phyloP scores from a whole-genome alignment of 2,113 vertebrate genomes.

The Rhinolophus ferrumequinum region DNA sequence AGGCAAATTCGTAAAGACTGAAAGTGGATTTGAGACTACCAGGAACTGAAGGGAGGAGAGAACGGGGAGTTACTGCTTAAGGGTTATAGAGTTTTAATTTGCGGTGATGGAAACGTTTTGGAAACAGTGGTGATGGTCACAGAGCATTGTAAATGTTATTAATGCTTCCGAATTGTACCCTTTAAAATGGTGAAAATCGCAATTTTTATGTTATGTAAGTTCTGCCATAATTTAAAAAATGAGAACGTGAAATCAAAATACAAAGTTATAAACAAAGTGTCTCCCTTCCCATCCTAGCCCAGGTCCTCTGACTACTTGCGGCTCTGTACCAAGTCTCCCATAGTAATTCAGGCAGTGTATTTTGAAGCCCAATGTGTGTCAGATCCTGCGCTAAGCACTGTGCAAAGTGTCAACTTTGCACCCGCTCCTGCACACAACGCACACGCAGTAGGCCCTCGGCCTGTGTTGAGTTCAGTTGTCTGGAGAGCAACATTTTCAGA shows the following conservation, averaged over 20 bases:
- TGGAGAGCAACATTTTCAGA: neutral
- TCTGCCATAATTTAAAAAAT: conserved; percentile 16
- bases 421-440: rapidly evolving
- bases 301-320: neutral
- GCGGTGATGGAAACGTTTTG: neutral
- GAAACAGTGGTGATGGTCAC: neutral
- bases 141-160: neutral
- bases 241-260: conserved; percentile 36
- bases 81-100: neutral
- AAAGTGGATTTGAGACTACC: neutral
- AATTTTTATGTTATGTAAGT: neutral
- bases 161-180: neutral
- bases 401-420: neutral
- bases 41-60: neutral
- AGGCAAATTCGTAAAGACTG: neutral
- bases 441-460: rapidly evolving
- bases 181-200: neutral
- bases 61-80: neutral
- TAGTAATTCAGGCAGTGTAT: neutral
- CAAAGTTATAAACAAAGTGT: neutral
- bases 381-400: neutral
- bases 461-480: neutral
- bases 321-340: neutral
- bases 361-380: neutral
- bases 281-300: neutral